phyloP scores from a whole-genome alignment of 2,797 vertebrate genomes.

The Masticophis lateralis region DNA sequence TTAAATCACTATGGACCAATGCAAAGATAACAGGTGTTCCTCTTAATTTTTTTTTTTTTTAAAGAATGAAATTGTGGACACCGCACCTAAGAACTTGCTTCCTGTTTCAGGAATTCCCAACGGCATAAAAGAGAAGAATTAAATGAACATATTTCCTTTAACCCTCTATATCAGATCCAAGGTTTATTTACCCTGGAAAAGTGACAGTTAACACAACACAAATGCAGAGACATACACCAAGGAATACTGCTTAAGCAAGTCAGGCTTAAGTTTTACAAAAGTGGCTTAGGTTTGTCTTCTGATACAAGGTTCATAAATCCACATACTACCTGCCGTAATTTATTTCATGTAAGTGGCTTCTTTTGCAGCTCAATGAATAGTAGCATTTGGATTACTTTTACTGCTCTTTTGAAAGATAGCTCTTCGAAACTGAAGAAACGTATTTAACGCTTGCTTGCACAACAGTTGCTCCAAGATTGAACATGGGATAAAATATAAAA shows the following conservation, averaged over 20 bases:
- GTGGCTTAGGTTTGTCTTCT: constrained; percentile 1
- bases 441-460: constrained; percentile 51
- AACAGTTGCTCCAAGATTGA: constrained; percentile 22
- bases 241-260: constrained; percentile 22
- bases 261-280: constrained; percentile 15
- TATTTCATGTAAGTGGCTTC: neutral
- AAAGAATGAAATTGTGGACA: neutral
- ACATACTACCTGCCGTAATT: constrained; percentile 18
- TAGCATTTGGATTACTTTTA: neutral
- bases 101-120: neutral
- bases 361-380: constrained; percentile 19
- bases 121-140: neutral
- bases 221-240: neutral
- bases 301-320: constrained; percentile 32
- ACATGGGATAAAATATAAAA: neutral
- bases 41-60: neutral
- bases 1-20: neutral
- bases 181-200: neutral
- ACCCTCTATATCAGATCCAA: neutral
- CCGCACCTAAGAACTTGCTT: neutral
- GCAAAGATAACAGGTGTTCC: neutral
- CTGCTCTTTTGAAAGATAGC: constrained; percentile 17
- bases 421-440: constrained; percentile 43
- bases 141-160: neutral
- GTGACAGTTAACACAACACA: neutral